phyloP scores from a whole-genome alignment of 2,113 vertebrate genomes.

The Mixornis gularis region DNA sequence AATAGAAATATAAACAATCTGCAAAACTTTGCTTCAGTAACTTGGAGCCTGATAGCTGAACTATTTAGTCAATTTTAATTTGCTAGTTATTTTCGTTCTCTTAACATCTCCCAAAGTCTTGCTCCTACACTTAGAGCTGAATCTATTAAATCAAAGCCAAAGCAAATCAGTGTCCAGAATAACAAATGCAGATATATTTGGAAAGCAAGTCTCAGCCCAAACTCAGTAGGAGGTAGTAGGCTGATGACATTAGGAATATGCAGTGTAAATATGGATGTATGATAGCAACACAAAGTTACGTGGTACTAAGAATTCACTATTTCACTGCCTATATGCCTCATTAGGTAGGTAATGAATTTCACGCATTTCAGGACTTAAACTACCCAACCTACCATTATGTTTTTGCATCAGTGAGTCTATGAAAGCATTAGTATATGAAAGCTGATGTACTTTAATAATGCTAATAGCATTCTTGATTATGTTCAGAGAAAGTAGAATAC shows the following conservation, averaged over 20 bases:
- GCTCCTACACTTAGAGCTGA: neutral
- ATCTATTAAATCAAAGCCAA: neutral
- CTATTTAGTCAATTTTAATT: neutral
- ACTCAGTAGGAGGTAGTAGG: neutral
- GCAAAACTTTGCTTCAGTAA: neutral
- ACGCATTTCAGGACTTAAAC: constrained; percentile 38
- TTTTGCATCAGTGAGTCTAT: constrained; percentile 47
- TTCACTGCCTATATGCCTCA: constrained; percentile 38
- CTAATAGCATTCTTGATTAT: constrained; percentile 39
- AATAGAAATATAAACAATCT: neutral
- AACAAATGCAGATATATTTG: neutral
- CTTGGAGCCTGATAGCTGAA: neutral
- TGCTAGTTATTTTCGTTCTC: neutral
- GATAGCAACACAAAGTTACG: neutral
- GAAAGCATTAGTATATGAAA: neutral
- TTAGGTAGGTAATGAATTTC: constrained; percentile 61
- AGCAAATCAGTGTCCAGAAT: neutral
- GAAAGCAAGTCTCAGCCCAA: neutral
- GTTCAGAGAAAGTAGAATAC: constrained; percentile 19
- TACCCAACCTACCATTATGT: constrained; percentile 24
- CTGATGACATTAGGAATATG: neutral
- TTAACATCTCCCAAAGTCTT: neutral
- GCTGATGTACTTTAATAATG: constrained; percentile 33
- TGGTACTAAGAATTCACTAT: constrained; percentile 32
- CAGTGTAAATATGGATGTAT: neutral